Evolutionary conservation across 2,888 invertebrate species (phyloP).

Genomic region (Phymatocera aterrima): DNA sequence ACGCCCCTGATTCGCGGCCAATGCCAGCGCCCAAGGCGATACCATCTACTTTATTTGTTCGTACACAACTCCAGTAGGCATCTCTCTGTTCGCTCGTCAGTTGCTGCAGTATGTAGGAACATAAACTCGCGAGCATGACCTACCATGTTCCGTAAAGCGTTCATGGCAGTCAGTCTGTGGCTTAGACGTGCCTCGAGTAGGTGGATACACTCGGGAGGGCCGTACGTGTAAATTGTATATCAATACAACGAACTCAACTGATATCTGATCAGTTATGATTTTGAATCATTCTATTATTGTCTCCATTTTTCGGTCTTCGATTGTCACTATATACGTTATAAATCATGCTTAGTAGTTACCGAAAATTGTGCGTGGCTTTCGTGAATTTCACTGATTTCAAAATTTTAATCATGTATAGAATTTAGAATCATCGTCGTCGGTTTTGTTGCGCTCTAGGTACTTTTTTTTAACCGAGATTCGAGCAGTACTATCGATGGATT

Average conservation of each 20-base stretch:
- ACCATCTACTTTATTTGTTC: slow-evolving; percentile 31
- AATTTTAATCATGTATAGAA: too few relatives aligned
- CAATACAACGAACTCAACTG: not conserved
- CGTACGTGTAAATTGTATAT: slow-evolving; percentile 13
- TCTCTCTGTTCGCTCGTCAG: not conserved
- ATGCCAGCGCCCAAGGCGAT: slow-evolving; percentile 38
- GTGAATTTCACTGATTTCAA: too few relatives aligned
- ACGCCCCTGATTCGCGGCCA: slow-evolving; percentile 39
- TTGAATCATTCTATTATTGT: too few relatives aligned
- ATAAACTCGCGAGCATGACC: not conserved
- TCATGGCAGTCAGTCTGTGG: slow-evolving; percentile 39
- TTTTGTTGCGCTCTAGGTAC: too few relatives aligned
- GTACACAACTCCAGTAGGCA: not conserved
- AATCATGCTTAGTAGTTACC: too few relatives aligned
- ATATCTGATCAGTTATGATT: not conserved
- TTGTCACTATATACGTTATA: too few relatives aligned
- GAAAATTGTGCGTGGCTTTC: too few relatives aligned
- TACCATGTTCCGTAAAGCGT: slow-evolving; percentile 9
- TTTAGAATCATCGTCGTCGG: too few relatives aligned
- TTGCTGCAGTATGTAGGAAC: not conserved
- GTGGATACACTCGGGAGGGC: not conserved
- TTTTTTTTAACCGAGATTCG: too few relatives aligned
- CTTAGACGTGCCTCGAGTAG: slow-evolving; percentile 41
- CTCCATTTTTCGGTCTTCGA: too few relatives aligned
- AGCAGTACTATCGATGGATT: too few relatives aligned